Conservation (phyloP, 2,888 invertebrate species). For the Xestia rhomboidea region DNA sequence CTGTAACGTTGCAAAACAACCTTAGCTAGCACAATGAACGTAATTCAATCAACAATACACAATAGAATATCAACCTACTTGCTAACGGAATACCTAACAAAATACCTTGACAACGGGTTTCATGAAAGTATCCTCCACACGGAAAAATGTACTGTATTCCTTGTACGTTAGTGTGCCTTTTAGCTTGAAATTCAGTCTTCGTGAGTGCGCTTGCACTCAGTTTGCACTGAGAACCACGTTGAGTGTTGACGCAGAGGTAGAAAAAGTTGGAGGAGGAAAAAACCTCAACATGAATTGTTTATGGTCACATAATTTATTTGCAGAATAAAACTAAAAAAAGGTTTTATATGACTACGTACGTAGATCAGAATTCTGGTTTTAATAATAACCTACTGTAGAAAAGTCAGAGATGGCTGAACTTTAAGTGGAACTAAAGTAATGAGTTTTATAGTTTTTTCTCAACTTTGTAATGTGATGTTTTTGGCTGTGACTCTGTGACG, state of each 20-base stretch:
- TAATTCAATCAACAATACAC: conserved; percentile 50
- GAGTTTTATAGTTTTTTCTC: background rate
- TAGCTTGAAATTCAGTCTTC: conserved; percentile 27
- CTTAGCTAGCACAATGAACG: conserved; percentile 45
- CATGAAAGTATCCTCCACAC: conserved; percentile 43
- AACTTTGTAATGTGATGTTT: conserved; percentile 3
- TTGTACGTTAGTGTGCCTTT: background rate
- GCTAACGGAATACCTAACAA: conserved; percentile 43
- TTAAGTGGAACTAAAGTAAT: background rate
- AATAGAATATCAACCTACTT: conserved; percentile 47
- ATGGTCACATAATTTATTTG: conserved; percentile 4
- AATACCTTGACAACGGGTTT: conserved; percentile 54
- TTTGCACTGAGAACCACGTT: conserved; percentile 72
- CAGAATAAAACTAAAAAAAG: conserved; percentile 28
- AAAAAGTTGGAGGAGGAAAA: conserved; percentile 52
- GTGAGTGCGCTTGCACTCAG: conserved; percentile 77
- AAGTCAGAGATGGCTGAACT: conserved; percentile 19
- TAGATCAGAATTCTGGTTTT: background rate
- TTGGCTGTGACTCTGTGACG: too few relatives aligned
- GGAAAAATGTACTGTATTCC: conserved; percentile 38
- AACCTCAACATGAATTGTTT: conserved; percentile 18
- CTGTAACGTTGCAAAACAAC: conserved; percentile 58
- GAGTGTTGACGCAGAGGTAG: conserved; percentile 53
- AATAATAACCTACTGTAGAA: background rate
- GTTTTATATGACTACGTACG: background rate